Evolutionary conservation across 2,797 vertebrate genomes (phyloP).

Genomic region (Smutsia temminckii): DNA sequence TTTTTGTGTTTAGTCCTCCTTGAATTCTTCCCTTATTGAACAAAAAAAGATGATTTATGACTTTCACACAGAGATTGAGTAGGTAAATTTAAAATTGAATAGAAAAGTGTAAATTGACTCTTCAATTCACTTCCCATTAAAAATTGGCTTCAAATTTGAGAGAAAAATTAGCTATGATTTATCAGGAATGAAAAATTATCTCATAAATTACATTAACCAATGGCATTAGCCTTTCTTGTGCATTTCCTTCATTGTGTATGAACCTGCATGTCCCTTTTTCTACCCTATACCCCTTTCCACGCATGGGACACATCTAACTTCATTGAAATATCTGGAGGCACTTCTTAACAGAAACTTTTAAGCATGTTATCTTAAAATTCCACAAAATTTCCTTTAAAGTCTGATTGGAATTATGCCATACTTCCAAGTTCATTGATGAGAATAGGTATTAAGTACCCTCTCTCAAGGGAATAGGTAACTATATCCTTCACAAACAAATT

Average conservation of each 20-base stretch:
- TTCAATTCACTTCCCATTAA: neutral
- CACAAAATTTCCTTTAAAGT: neutral
- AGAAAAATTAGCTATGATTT: neutral
- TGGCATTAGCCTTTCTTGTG: neutral
- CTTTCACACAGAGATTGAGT: neutral
- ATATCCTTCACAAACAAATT: neutral
- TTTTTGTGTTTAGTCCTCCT: neutral
- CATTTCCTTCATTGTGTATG: neutral
- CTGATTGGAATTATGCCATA: neutral
- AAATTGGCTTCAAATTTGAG: constrained; percentile 4
- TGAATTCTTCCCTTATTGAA: neutral
- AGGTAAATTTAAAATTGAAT: neutral
- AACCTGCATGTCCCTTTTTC: neutral
- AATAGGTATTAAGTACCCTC: neutral
- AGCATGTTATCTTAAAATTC: neutral
- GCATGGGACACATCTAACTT: neutral
- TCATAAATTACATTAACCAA: neutral
- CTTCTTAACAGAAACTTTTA: neutral
- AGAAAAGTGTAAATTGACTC: neutral
- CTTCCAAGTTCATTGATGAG: neutral
- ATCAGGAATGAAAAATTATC: neutral
- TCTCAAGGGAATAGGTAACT: neutral
- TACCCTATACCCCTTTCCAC: rapidly evolving
- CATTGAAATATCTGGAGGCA: neutral
- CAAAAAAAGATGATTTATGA: neutral